phyloP scores from a whole-genome alignment of 1,140 invertebrate species.

The Bombus affinis region DNA sequence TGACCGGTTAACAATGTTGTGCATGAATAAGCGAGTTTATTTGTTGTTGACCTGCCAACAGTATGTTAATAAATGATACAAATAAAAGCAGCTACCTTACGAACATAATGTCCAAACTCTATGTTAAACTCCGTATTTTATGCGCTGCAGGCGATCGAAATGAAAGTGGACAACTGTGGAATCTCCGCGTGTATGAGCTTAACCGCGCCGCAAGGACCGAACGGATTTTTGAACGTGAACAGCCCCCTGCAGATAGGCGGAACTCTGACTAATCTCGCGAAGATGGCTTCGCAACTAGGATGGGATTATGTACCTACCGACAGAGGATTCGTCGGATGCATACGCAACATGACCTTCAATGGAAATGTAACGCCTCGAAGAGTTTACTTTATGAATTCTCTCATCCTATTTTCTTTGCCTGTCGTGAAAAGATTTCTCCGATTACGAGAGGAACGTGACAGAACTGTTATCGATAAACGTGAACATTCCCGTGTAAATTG shows the following conservation, averaged over 20 bases:
- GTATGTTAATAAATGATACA: no score
- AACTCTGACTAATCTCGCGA: slow-evolving; percentile 85
- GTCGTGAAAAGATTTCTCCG: no score
- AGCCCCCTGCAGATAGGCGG: slow-evolving; percentile 94
- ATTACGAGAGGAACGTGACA: no score
- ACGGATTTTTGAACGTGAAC: slow-evolving; percentile 93
- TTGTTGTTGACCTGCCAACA: no score
- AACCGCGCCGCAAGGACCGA: slow-evolving; percentile 86
- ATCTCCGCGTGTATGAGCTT: slow-evolving; percentile 88
- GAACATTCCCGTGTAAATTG: no score
- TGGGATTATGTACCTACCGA: slow-evolving; percentile 87
- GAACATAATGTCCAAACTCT: no score
- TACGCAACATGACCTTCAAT: slow-evolving; percentile 93
- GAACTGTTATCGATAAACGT: no score
- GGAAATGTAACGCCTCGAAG: slow-evolving; percentile 83
- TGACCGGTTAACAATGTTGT: no score
- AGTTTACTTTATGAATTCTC: not conserved
- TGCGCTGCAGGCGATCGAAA: slow-evolving; percentile 84
- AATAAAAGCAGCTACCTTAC: no score
- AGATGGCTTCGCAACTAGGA: slow-evolving; percentile 84
- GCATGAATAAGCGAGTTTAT: no score
- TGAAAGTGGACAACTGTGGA: slow-evolving; percentile 90
- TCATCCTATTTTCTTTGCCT: not conserved
- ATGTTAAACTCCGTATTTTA: fast-evolving
- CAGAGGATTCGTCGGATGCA: slow-evolving; percentile 91